phyloP scores from a whole-genome alignment of 2,888 invertebrate genomes.

The Pterostichus madidus region DNA sequence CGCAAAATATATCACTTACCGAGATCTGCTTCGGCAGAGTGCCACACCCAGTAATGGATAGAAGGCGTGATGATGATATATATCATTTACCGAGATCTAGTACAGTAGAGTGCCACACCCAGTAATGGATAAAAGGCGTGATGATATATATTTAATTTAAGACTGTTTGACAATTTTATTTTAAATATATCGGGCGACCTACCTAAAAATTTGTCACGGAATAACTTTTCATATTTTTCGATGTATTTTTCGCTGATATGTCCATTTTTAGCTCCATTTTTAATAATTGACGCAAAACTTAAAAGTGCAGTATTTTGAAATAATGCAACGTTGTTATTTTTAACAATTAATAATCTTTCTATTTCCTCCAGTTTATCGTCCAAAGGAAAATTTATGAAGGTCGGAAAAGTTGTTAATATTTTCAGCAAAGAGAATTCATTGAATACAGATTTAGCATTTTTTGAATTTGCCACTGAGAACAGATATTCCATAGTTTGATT shows the following conservation, averaged over 20 bases:
- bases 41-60: no score
- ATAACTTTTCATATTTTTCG: conserved; percentile 9
- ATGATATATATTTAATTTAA: no score
- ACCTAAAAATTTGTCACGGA: background rate
- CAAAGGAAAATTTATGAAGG: background rate
- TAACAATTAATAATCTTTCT: conserved; percentile 16
- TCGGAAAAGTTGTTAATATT: background rate
- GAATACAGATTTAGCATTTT: background rate
- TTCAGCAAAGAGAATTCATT: background rate
- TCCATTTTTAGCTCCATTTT: background rate
- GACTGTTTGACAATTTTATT: no score
- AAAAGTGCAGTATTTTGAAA: conserved; percentile 4
- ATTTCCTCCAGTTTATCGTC: background rate
- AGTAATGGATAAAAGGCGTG: no score
- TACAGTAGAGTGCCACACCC: no score
- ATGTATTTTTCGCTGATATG: background rate
- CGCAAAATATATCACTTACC: no score
- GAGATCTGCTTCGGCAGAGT: no score
- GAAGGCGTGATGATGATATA: no score
- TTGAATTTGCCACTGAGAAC: background rate
- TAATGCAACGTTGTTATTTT: background rate
- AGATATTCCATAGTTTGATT: background rate
- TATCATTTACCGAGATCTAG: no score
- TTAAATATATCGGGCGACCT: background rate
- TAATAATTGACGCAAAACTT: conserved; percentile 43